Percentiles rank a stretch among this genome's conserved stretches.
phyloP scores from a whole-genome alignment of 1,140 invertebrate species.

The Triops cancriformis region DNA sequence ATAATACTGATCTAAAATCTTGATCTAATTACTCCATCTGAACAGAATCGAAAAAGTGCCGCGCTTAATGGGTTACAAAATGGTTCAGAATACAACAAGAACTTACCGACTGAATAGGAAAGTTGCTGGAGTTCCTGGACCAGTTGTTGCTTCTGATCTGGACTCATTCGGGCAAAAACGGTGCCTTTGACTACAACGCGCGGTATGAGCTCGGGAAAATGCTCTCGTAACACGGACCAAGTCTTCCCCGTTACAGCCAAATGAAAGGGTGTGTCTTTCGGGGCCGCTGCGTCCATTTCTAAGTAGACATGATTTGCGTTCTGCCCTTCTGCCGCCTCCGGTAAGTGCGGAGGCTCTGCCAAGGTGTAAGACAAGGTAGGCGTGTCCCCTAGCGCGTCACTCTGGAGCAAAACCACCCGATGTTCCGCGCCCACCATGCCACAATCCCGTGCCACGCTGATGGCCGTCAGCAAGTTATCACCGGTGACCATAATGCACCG shows the following conservation, averaged over 20 bases:
- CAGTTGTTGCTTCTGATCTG: conserved; percentile 90
- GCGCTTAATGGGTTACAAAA: no score
- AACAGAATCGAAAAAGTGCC: no score
- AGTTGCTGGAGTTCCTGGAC: conserved; percentile 73
- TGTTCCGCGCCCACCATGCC: conserved; percentile 68
- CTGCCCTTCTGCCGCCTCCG: neutral
- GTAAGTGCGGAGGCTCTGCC: conserved; percentile 32
- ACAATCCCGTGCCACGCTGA: conserved; percentile 84
- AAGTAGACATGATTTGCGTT: neutral
- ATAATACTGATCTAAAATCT: no score
- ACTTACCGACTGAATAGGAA: conserved; percentile 64
- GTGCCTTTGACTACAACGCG: conserved; percentile 61
- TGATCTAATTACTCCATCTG: no score
- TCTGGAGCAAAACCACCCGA: conserved; percentile 62
- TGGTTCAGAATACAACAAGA: neutral
- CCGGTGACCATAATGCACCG: conserved; percentile 89
- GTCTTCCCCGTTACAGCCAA: conserved; percentile 64
- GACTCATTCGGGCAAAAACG: conserved; percentile 90
- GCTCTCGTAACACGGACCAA: conserved; percentile 54
- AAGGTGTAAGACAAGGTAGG: conserved; percentile 41
- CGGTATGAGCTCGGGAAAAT: conserved; percentile 60
- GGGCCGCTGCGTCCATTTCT: neutral
- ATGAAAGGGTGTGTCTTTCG: conserved; percentile 40
- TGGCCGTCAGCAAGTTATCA: conserved; percentile 86
- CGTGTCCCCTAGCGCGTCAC: conserved; percentile 36